Base-by-base conservation (phyloP, 2,888 invertebrate species). In the Cheilosia impressa region DNA sequence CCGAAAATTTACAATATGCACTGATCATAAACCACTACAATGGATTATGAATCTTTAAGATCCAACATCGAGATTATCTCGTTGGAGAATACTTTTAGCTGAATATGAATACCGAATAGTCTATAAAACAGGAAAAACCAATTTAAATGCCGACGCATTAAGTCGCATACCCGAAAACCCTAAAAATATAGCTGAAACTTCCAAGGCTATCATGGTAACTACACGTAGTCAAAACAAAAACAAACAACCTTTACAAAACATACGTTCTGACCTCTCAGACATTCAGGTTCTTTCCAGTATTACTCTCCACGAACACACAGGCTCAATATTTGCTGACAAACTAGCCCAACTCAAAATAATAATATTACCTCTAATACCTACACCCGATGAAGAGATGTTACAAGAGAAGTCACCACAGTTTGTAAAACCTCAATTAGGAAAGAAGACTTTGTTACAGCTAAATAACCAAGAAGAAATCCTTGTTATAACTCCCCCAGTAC, bases 21-120 rank as follows among this genome's bases (percentile, higher is more conserved):
- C 89, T 0, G 90, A 90, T 65, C 89, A 90, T 87, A 87, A 87
- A 50, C 89, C 89, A 1, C 73, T 90, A 4, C 60, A 76, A 58
- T 89, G 88, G 88, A 60, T 88, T 19, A 69, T 85, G 50, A 87
- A 80, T 38, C 34, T 87, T 6, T 89, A 89, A 71, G 89, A 89
- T 45, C 87, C 88, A 31, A 81, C 50, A 24, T 43, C 43, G n/a
- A 43, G 43, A n/a, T 6, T 43, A 15, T 13, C 53, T 24, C 55
- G 38, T 22, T 57, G 89, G 89, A 50, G 88, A 55, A 72, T 90
- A n/a, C 87, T 88, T 82, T 73, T 90, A 2, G 87, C 88, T 41
- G 89, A 89, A 71, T 90, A 87, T 58, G 88, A 89, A 9, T 90
- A 89, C 57, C 87, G 88, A 53, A 83, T 90, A 2, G 53, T 73